These are phyloP conservation scores for Lycophotia porphyrea DNA, from an alignment of 2,888 invertebrate genomes.

Conservation along the genomic window DNA sequence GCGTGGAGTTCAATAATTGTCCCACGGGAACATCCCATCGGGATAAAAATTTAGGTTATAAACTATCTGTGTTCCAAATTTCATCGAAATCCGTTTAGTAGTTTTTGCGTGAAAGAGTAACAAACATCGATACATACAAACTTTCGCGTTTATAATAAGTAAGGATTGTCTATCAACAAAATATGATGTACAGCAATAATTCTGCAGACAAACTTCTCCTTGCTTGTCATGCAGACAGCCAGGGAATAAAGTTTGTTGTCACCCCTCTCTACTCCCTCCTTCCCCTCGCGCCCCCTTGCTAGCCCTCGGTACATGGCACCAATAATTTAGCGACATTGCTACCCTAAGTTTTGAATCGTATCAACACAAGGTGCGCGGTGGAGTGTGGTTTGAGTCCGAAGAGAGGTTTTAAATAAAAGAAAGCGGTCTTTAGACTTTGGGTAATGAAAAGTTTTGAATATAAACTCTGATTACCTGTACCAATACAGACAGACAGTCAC, in stretches of 20 bases:
- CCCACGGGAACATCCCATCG: no score
- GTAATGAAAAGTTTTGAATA: neutral
- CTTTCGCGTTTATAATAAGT: no score
- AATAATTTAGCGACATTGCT: constrained; percentile 82
- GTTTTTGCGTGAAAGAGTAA: no score
- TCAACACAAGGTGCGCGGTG: constrained; percentile 78
- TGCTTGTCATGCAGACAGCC: constrained; percentile 69
- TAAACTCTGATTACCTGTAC: no score
- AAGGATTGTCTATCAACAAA: constrained; percentile 60
- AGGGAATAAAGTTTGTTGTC: constrained; percentile 61
- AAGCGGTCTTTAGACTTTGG: neutral
- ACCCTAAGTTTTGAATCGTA: constrained; percentile 79
- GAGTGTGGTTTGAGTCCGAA: constrained; percentile 59
- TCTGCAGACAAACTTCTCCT: constrained; percentile 67
- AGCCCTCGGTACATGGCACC: constrained; percentile 71
- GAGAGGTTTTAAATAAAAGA: neutral
- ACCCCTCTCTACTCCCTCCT: constrained; percentile 13
- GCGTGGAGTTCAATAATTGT: no score
- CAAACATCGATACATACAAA: no score
- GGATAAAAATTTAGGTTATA: no score
- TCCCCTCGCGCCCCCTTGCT: constrained; percentile 5
- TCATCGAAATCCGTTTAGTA: no score
- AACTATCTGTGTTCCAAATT: no score
- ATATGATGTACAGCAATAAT: constrained; percentile 67
- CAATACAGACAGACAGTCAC: no score